Base-by-base conservation (phyloP, 2,888 invertebrate species). In the Agrenia bidenticulata region DNA sequence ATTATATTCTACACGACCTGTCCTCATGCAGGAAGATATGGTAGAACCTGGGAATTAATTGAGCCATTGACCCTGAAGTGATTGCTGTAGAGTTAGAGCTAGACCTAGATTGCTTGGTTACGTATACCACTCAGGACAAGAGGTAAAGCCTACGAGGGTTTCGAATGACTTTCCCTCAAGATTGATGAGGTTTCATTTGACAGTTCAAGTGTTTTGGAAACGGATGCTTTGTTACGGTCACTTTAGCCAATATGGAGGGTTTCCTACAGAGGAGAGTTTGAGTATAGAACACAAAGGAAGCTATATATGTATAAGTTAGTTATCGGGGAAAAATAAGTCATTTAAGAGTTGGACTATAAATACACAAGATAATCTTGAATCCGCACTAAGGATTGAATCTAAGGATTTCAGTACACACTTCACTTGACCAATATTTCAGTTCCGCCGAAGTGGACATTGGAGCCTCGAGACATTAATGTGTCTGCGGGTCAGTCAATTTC, bases 401-500 rank as follows among this genome's bases (percentile, higher is more conserved):
- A 32, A 32, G 32, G n/a, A n/a, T 32, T 32, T 32, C 32, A 4
- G 32, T 45, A 45, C 45, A 19, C 21, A n/a, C n/a, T n/a, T n/a
- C 17, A 15, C 37, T 54, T n/a, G 2, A 17, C 13, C 63, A 63
- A 64, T 66, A 61, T 80, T 74, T 73, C 79, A 92, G 92, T 94
- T 72, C 94, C 94, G 50, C 93, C 94, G 23, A 88, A 91, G 78
- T 92, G 93, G 90, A 86, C 92, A 19, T 83, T 91, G 76, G 93
- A 94, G 78, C 93, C 92, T 0, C 84, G 85, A 69, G 91, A 92
- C 78, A 85, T 88, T n/a, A 90, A 88, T 72, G 88, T 89, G 49
- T 89, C 90, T 7, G 88, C 90, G 0, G 90, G 89, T 1, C 89
- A 92, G 79, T 90, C 91, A 78, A 88, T 93, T 23, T 87, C 88